A percentile compares a stretch with the other conserved stretches of the same genome.
These are phyloP conservation scores for Eurytoma adleriae DNA, from an alignment of 2,888 invertebrate genomes.

Conservation along the genomic window DNA sequence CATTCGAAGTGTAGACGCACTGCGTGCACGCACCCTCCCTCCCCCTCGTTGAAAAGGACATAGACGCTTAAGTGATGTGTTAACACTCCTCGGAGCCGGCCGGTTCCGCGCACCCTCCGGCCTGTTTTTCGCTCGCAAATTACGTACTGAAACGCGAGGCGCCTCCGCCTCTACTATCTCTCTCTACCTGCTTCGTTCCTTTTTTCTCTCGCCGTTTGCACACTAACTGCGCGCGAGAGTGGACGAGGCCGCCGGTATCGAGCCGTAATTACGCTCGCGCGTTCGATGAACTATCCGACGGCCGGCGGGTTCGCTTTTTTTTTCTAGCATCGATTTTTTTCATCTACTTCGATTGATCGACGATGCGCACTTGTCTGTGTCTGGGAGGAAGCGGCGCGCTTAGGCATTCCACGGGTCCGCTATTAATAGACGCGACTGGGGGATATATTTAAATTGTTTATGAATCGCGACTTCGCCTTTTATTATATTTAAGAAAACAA, in stretches of 20 bases:
- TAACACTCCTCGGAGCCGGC: slow-evolving; percentile 23
- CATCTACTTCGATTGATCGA: background rate
- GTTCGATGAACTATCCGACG: slow-evolving; percentile 10
- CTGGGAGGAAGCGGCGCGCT: background rate
- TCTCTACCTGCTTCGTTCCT: background rate
- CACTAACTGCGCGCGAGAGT: background rate
- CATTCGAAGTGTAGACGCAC: no score
- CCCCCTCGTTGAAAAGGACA: slow-evolving; percentile 24
- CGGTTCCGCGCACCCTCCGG: slow-evolving; percentile 13
- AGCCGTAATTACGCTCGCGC: slow-evolving; percentile 24
- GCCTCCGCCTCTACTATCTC: background rate
- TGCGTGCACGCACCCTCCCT: background rate
- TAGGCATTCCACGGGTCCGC: slow-evolving; percentile 16
- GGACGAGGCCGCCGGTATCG: background rate
- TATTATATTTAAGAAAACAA: slow-evolving; percentile 21
- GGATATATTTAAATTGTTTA: slow-evolving; percentile 15
- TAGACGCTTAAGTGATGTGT: slow-evolving; percentile 33
- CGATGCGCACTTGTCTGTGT: background rate
- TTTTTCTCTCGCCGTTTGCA: background rate
- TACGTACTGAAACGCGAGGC: background rate
- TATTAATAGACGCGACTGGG: slow-evolving; percentile 14
- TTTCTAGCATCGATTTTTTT: slow-evolving; percentile 23
- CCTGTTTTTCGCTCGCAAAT: slow-evolving; percentile 8
- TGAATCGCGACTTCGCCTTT: background rate
- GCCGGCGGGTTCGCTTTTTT: background rate